phyloP scores from a whole-genome alignment of 1,140 invertebrate species.

The Platyura marginata region DNA sequence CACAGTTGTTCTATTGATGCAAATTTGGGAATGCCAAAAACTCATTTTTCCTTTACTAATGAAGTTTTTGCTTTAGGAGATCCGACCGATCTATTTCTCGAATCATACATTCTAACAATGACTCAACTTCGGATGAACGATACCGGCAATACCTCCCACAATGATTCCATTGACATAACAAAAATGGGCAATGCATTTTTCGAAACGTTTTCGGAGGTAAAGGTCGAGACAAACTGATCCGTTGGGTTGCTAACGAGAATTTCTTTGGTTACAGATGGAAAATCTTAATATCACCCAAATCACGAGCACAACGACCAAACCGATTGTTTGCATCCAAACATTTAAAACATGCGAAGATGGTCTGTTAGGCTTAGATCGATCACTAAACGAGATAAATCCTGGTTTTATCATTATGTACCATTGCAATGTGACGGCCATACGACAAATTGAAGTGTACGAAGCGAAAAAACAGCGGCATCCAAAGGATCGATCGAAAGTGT shows the following conservation, averaged over 20 bases:
- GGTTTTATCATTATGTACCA: conserved; percentile 83
- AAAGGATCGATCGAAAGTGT: conserved; percentile 47
- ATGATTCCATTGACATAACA: conserved; percentile 15
- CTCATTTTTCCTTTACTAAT: no score
- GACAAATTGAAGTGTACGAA: conserved; percentile 74
- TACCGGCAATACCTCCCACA: conserved; percentile 3
- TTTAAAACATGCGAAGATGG: conserved; percentile 51
- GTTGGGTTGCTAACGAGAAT: not conserved
- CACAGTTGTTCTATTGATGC: no score
- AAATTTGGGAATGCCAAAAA: no score
- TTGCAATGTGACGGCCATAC: conserved; percentile 64
- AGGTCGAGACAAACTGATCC: not conserved
- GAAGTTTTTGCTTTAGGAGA: no score
- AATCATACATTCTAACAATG: conserved; percentile 48
- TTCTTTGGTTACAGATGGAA: conserved; percentile 30
- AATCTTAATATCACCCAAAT: conserved; percentile 42
- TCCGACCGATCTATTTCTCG: conserved; percentile 30
- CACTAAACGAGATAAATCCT: conserved; percentile 48
- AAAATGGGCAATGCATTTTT: conserved; percentile 30
- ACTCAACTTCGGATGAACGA: conserved; percentile 28
- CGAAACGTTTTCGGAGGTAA: conserved; percentile 45
- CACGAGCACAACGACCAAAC: conserved; percentile 26
- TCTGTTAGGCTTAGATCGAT: conserved; percentile 41
- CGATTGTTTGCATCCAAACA: conserved; percentile 53
- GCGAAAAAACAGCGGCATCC: conserved; percentile 46